Conservation (phyloP, 2,113 vertebrate genomes). For the Phyllostomus discolor region DNA sequence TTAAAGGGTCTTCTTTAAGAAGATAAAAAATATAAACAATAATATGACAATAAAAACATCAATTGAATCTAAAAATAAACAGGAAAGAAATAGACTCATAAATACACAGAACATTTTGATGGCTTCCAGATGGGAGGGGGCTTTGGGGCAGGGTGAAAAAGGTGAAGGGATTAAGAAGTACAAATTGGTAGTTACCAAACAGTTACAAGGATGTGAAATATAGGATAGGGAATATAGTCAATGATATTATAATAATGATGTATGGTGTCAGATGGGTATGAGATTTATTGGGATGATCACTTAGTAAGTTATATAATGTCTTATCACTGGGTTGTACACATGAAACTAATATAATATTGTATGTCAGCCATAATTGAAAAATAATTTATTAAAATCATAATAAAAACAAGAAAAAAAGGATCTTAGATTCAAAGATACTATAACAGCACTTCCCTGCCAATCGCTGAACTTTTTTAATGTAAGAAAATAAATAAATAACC, state of each 20-base stretch:
- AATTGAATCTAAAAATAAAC: background rate
- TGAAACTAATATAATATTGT: background rate
- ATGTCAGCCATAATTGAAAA: background rate
- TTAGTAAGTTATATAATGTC: background rate
- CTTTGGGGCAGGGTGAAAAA: background rate
- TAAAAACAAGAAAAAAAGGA: background rate
- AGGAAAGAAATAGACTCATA: background rate
- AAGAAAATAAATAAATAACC: background rate
- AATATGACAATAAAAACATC: background rate
- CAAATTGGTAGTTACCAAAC: background rate
- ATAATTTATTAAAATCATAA: background rate
- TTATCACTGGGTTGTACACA: background rate
- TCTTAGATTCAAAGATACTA: background rate
- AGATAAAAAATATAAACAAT: background rate
- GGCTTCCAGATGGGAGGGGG: background rate
- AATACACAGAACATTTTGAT: background rate
- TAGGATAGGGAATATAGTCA: background rate
- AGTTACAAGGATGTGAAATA: background rate
- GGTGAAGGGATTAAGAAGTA: background rate
- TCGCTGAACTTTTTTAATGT: background rate
- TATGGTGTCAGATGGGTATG: background rate
- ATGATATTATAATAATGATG: background rate
- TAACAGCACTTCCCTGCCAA: background rate
- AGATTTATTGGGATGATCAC: background rate
- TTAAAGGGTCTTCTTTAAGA: background rate